Percentiles rank a stretch among this genome's conserved stretches.
These are phyloP conservation scores for Campylomormyrus numenius DNA, from an alignment of 2,113 vertebrate species.

Conservation along the genomic window DNA sequence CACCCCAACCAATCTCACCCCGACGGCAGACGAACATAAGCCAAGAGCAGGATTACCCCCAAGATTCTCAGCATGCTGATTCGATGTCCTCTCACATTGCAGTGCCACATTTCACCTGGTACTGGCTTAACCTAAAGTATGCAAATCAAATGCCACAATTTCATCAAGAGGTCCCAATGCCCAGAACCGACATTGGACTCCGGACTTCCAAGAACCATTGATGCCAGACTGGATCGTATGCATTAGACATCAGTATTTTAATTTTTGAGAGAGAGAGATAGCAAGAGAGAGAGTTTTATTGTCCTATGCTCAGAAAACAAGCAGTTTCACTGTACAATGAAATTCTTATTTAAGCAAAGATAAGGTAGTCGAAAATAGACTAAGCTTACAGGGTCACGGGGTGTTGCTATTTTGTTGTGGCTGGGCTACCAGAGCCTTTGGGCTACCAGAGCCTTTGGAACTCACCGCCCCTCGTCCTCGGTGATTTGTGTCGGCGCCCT, in stretches of 20 bases:
- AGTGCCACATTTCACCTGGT: background rate
- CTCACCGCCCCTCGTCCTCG: background rate
- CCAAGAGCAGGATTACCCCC: background rate
- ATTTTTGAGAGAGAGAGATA: background rate
- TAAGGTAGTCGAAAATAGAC: background rate
- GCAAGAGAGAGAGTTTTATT: no score
- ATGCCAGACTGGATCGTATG: background rate
- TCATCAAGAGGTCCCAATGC: background rate
- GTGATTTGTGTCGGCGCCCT: background rate
- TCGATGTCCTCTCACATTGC: background rate
- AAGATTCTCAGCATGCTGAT: background rate
- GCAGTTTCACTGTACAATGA: no score
- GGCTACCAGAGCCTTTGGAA: background rate
- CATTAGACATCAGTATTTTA: background rate
- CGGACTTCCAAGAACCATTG: background rate
- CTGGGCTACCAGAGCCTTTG: background rate
- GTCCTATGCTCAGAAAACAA: no score
- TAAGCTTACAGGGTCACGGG: background rate
- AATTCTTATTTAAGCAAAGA: background rate
- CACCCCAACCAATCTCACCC: background rate
- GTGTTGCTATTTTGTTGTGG: background rate
- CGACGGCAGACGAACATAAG: background rate
- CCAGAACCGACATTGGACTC: background rate
- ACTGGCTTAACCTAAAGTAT: background rate
- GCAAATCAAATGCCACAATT: background rate